Base-by-base conservation (phyloP, 2,888 invertebrate genomes). In the Girardia tigrina region DNA sequence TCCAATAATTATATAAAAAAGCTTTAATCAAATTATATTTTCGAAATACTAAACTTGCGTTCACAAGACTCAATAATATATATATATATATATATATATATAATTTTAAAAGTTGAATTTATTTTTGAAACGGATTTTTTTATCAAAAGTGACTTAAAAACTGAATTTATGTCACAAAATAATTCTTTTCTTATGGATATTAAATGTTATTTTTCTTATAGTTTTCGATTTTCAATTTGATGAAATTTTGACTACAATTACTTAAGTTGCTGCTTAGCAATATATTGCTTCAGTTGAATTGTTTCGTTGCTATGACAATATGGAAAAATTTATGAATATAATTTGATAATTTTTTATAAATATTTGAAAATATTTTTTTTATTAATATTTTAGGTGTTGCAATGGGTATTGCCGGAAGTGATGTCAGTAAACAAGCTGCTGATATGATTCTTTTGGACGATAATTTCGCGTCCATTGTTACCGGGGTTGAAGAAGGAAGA, bases 391-490 rank as follows among this genome's bases (percentile, higher is more conserved):
- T 75, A 81, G 87, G 87, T 83, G 81, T 85, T 80, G 85, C 85
- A 77, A 85, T 85, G 85, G 85, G 85, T 78, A 85, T 85, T 77
- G 83, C 85, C 78, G 85, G 85, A 28, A 82, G 82, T 80, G 85
- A 85, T 78, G 85, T 85, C 42, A 89, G 85, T 77, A 91, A 91
- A 85, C 95, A 98, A 88, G 97, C 97, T 74, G 97, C 97, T 80
- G 97, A 97, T 88, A 97, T 97, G 97, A 95, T 97, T 84, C 88
- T 97, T 81, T 88, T 97, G 79, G 97, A 97, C 83, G 97, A 97
- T 86, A 97, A 97, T 87, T 97, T 97, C 86, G 94, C 95, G 29
- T 95, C 95, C 72, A 97, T 97, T 86, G 95, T 97, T 29, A 89
- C 88, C 0, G 91, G 91, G 72, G 90, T 91, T 23, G 91, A 91